A percentile compares a stretch with the other conserved stretches of the same genome.
These are phyloP conservation scores for Panthera uncia DNA, from an alignment of 2,113 vertebrate species.

Conservation along the genomic window DNA sequence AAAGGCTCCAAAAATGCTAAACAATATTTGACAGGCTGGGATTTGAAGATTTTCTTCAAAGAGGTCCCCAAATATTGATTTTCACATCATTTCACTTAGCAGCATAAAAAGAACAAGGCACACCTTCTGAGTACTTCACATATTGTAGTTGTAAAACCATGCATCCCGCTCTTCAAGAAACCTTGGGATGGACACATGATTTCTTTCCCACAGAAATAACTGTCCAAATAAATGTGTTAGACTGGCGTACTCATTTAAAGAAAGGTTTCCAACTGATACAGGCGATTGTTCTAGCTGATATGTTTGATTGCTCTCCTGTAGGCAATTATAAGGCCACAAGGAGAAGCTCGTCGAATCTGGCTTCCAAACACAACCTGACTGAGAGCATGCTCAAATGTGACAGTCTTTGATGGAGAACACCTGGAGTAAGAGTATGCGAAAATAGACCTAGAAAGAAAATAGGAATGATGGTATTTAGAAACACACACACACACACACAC, in stretches of 20 bases:
- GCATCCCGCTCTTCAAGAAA: background rate
- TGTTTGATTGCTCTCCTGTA: constrained; percentile 40
- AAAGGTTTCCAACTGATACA: constrained; percentile 31
- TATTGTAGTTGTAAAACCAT: background rate
- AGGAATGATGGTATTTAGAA: background rate
- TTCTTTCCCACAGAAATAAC: constrained; percentile 52
- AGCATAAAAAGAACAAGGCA: background rate
- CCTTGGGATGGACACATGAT: background rate
- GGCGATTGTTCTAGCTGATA: constrained; percentile 38
- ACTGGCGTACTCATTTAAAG: constrained; percentile 31
- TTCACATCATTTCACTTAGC: constrained; percentile 13
- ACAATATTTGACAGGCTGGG: background rate
- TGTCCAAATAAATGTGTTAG: constrained; percentile 46
- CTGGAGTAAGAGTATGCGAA: background rate
- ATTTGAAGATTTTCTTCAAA: constrained; percentile 28
- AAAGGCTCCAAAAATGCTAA: background rate
- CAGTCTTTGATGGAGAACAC: background rate
- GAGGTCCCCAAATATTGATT: background rate
- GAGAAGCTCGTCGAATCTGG: background rate
- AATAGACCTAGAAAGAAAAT: background rate
- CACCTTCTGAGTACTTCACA: background rate
- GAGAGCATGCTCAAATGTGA: background rate
- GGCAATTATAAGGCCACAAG: constrained; percentile 22
- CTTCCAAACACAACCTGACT: constrained; percentile 15
- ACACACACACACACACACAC: background rate